Percentiles rank a stretch among this genome's conserved stretches.
These are phyloP conservation scores for Sarotherodon lohbergeri DNA, from an alignment of 2,113 vertebrate species.

Conservation along the genomic window DNA sequence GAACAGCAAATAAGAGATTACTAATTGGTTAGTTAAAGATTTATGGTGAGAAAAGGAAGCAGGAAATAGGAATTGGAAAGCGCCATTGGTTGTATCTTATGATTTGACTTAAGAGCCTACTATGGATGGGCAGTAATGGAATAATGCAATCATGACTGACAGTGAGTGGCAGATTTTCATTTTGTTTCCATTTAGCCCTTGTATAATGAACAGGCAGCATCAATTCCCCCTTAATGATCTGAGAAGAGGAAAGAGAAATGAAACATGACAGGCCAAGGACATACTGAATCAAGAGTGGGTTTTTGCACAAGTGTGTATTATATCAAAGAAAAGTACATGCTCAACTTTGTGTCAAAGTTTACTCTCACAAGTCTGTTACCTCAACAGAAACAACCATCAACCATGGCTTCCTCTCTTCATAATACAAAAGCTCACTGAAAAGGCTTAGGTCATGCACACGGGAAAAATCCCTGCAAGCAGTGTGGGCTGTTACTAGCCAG, in stretches of 20 bases:
- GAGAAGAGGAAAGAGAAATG: constrained; percentile 42
- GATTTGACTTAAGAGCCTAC: constrained; percentile 45
- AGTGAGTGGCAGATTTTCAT: constrained; percentile 67
- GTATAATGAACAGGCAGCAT: constrained; percentile 66
- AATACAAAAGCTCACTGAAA: constrained; percentile 40
- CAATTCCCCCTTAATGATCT: constrained; percentile 57
- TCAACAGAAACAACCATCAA: constrained; percentile 17
- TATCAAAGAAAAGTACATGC: constrained; percentile 2
- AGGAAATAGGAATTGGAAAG: constrained; percentile 50
- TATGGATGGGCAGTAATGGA: constrained; percentile 48
- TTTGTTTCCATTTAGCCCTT: constrained; percentile 57
- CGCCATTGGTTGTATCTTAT: constrained; percentile 16
- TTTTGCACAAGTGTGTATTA: neutral
- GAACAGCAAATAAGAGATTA: constrained; percentile 53
- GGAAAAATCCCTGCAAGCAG: constrained; percentile 41
- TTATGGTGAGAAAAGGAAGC: constrained; percentile 57
- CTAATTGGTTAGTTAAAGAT: constrained; percentile 64
- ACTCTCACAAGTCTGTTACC: neutral
- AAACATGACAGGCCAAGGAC: constrained; percentile 68
- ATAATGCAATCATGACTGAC: constrained; percentile 61
- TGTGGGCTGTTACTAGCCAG: constrained; percentile 17
- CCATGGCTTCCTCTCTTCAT: constrained; percentile 38
- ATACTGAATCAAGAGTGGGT: constrained; percentile 16
- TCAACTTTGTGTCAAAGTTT: constrained; percentile 22
- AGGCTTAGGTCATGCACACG: constrained; percentile 38